Evolutionary conservation across 2,888 invertebrate species (phyloP).

Genomic region (Agonum fuliginosum): DNA sequence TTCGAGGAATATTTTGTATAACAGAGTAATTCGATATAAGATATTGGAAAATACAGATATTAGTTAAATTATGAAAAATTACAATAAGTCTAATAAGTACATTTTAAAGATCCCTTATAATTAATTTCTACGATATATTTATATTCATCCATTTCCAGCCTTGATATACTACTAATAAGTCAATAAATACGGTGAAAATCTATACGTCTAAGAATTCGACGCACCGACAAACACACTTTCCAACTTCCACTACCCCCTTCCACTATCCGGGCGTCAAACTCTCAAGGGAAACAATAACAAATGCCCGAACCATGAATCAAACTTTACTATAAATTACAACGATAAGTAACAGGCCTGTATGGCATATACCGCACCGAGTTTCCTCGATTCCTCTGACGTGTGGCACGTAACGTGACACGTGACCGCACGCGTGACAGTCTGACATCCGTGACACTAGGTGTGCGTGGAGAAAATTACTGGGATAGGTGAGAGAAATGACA

Average conservation of each 20-base stretch:
- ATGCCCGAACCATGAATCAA: conserved; percentile 47
- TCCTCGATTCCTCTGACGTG: conserved; percentile 1
- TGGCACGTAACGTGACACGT: conserved; percentile 25
- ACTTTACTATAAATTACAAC: conserved; percentile 47
- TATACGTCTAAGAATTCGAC: too few relatives aligned
- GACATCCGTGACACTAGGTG: neutral
- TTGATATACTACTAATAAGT: too few relatives aligned
- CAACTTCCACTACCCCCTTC: neutral
- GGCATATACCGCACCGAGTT: conserved; percentile 8
- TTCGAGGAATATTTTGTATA: too few relatives aligned
- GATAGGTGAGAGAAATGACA: neutral
- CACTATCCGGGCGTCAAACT: neutral
- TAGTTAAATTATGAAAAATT: too few relatives aligned
- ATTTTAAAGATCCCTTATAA: too few relatives aligned
- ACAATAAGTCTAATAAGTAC: too few relatives aligned
- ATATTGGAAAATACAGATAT: too few relatives aligned
- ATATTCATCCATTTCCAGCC: too few relatives aligned
- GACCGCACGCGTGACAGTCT: conserved; percentile 17
- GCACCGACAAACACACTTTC: neutral
- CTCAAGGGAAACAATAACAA: conserved; percentile 39
- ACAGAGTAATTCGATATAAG: too few relatives aligned
- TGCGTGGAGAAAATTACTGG: conserved; percentile 25
- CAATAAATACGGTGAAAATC: too few relatives aligned
- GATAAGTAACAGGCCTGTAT: conserved; percentile 35
- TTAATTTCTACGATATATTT: too few relatives aligned